phyloP scores from a whole-genome alignment of 2,113 vertebrate genomes.

The Gnathonemus echidnorhynchus region DNA sequence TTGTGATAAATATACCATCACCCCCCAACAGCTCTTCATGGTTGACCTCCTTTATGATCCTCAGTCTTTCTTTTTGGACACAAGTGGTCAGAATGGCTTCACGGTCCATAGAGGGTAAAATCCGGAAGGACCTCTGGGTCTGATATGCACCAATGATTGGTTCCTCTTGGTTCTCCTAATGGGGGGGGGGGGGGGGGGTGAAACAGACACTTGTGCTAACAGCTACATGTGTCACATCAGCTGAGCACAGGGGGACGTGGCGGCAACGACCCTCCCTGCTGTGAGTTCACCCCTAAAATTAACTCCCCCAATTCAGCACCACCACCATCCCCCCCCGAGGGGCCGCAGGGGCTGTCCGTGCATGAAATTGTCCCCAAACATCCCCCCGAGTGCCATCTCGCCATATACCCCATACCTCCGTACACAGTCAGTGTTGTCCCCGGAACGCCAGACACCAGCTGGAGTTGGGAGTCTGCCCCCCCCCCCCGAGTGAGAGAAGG shows the following conservation, averaged over 20 bases:
- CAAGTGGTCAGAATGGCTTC: neutral
- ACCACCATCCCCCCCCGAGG: neutral
- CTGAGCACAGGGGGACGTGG: neutral
- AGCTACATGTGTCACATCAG: neutral
- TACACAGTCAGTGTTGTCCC: neutral
- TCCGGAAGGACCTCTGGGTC: neutral
- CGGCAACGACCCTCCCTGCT: neutral
- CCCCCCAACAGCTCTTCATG: neutral
- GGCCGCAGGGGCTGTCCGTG: neutral
- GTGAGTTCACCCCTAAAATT: neutral
- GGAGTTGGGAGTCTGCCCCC: neutral
- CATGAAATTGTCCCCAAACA: neutral
- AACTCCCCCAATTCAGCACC: neutral
- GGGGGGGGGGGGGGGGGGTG: neutral
- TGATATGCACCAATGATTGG: neutral
- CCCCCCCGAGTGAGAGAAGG: neutral
- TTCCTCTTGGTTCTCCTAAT: neutral
- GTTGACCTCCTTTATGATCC: neutral
- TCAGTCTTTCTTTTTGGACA: neutral
- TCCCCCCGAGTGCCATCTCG: constrained; percentile 9
- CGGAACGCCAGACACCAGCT: neutral
- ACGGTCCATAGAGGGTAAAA: neutral
- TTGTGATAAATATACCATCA: neutral
- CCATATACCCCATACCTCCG: neutral
- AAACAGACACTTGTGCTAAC: constrained; percentile 9